Evolutionary conservation across 2,797 vertebrate genomes (phyloP), one percentile per base, ranked within the genome.

Genomic region (Apogon talboti): DNA sequence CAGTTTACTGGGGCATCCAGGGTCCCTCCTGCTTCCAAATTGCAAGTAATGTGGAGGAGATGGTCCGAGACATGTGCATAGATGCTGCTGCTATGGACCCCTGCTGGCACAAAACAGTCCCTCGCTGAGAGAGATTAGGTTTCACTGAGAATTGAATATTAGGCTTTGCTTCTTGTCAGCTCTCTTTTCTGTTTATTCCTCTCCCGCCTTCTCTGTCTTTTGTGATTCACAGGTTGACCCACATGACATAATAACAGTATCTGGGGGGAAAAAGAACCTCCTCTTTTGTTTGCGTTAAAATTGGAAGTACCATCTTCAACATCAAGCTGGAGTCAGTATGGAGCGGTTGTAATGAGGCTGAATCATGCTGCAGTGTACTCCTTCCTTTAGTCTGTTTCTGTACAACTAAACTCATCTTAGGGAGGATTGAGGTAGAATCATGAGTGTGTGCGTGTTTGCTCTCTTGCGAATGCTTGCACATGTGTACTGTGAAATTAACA

Each of bases 11-110:
- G 49, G 56, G 64, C 37, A 15, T 61, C 61, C 38, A 48, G 79
- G 74, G 85, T 86, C 86, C 50, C 73, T 84, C 40, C 66, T 74
- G 46, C 66, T 19, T 82, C 74, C 76, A 85, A 84, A 88, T 87
- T 90, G 75, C 78, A 66, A 87, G 83, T 90, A 91, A 91, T 91
- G 78, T 76, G 68, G 46, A 68, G 62, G 71, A 89, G 80, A 79
- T 70, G 53, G 81, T 83, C 71, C 78, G 71, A 82, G 68, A 81
- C 86, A 89, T 88, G 91, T 80, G 85, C 79, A 74, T 78, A 85
- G 84, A 86, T 72, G 77, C 76, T 78, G 55, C 64, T 60, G 57
- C 74, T 70, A 63, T 75, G 76, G 71, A 84, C 73, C 70, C 84
- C 79, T 75, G 78, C 60, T 84, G 82, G 60, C 57, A 64, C 52